phyloP scores from a whole-genome alignment of 2,888 invertebrate genomes.

The Oscheius myriophilus region DNA sequence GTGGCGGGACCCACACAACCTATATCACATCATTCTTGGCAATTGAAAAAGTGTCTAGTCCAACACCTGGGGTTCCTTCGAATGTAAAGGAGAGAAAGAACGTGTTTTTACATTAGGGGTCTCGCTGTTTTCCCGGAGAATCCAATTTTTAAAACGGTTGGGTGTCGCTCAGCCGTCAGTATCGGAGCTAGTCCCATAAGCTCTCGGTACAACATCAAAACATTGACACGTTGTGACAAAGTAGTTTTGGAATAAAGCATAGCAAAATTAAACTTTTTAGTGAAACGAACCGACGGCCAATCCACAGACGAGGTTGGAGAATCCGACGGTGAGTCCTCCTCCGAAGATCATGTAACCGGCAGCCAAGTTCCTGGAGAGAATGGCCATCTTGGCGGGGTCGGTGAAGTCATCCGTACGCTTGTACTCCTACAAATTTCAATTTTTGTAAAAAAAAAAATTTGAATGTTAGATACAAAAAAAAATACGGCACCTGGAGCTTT shows the following conservation, averaged over 20 bases:
- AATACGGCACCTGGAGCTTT: conserved; percentile 55
- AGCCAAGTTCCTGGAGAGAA: conserved; percentile 65
- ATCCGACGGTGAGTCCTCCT: conserved; percentile 91
- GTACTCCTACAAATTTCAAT: conserved; percentile 51
- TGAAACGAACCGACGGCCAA: conserved; percentile 79
- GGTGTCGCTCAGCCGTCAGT: too few species aligned
- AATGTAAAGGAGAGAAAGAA: too few species aligned
- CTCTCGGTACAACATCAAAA: too few species aligned
- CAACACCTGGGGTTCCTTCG: too few species aligned
- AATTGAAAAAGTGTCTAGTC: too few species aligned
- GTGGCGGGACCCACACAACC: too few species aligned
- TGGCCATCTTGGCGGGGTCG: conserved; percentile 27
- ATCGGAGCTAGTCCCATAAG: too few species aligned
- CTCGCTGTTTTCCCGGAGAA: too few species aligned
- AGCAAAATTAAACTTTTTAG: conserved; percentile 11
- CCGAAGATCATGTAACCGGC: conserved; percentile 93
- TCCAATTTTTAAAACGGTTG: too few species aligned
- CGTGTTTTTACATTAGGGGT: too few species aligned
- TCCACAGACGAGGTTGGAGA: conserved; percentile 95
- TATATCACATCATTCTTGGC: too few species aligned
- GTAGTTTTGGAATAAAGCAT: neutral
- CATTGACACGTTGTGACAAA: neutral
- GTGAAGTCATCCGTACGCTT: conserved; percentile 48
- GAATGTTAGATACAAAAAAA: conserved; percentile 9
- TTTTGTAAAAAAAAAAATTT: neutral